Conservation (phyloP, 2,113 vertebrate species). For the Eulacestoma nigropectus region DNA sequence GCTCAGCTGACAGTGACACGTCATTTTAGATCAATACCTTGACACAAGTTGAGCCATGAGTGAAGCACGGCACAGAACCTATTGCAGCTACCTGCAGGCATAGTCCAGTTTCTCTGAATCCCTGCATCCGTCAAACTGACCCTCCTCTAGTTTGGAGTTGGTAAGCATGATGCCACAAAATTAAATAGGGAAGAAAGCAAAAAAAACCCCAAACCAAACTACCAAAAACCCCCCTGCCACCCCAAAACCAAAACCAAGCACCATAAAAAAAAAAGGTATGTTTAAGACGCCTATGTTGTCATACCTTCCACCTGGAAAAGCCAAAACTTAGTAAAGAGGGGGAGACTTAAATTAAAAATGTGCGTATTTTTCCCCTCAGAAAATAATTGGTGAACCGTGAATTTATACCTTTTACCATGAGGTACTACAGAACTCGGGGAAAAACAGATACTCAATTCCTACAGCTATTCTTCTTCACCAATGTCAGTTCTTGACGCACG, state of each 20-base stretch:
- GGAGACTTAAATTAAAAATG: background rate
- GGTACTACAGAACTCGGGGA: background rate
- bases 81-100: background rate
- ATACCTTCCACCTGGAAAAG: background rate
- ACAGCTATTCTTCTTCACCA: background rate
- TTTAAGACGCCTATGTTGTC: background rate
- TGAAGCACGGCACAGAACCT: background rate
- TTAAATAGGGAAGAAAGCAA: background rate
- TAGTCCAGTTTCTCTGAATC: background rate
- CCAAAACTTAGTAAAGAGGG: background rate
- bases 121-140: background rate
- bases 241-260: background rate
- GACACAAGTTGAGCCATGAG: background rate
- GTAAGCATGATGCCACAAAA: background rate
- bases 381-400: background rate
- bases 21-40: background rate
- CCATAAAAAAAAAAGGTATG: background rate
- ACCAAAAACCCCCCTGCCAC: background rate
- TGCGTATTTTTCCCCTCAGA: accelerated
- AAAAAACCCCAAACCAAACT: background rate
- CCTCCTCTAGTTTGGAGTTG: background rate
- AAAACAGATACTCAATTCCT: background rate
- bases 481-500: background rate
- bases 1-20: background rate
- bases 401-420: background rate